Evolutionary conservation across 2,113 vertebrate genomes (phyloP), one percentile per base, ranked within the genome.

Genomic region (Acanthisitta chloris): DNA sequence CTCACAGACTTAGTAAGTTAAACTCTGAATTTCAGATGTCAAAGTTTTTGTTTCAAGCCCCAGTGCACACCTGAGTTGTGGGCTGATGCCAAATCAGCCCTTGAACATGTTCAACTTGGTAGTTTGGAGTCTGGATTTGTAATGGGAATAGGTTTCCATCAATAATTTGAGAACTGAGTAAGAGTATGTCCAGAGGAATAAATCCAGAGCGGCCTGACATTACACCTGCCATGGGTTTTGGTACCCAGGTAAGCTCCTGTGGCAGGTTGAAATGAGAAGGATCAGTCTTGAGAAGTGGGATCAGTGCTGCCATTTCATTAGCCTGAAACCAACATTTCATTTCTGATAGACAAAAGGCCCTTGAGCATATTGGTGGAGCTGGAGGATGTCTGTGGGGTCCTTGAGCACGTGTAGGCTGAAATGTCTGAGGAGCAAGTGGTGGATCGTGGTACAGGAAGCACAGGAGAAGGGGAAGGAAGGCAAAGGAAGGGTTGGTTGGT

Each of bases 371-470:
- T 0, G 1, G 9, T 17, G 14, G 33, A 59, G 29, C 33, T 46
- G 73, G 49, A 26, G 29, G 31, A 21, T 83, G n/a, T 51, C 78
- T 74, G 43, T 38, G 48, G 64, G 8, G 17, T 20, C 14, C 71
- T 17, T 2, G 3, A 49, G 66, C 23, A 17, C 0, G 0, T 10
- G 40, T 6, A 46, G 17, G 42, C 2, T 55, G 55, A 42, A 54
- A 15, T 43, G 59, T 24, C 12, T 18, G 42, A 70, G 42, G 5
- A 9, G 48, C 5, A 5, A 66, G 31, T 29, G 29, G 8, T 46
- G 29, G 26, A 20, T 20, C 0, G 0, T 14, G 57, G 14, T 20
- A 24, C 8, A 26, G 57, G 34, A 66, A n/a, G 36, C 1, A 0
- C 11, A 51, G 45, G 29, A 33, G n/a, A 74, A 79, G 42, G 54